Base-by-base conservation (phyloP, 2,888 invertebrate species). In the Brachyptera putata region DNA sequence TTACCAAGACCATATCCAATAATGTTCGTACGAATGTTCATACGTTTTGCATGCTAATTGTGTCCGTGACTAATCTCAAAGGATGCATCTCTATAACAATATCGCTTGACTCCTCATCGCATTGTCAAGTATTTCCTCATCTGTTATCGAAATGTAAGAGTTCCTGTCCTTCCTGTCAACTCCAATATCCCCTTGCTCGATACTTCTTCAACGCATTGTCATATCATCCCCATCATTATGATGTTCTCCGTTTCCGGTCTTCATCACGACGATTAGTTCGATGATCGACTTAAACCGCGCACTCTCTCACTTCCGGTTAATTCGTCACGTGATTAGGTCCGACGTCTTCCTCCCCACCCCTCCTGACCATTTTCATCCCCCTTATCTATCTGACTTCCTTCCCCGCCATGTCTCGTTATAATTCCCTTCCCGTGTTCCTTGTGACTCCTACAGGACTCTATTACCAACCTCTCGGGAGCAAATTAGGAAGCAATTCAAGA, bases 201-300 rank as follows among this genome's bases (percentile, higher is more conserved):
- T 11, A 7, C 9, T 21, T 46, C 46, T n/a, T 46, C 46, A 13
- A 24, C 46, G 18, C 24, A 16, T 21, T 39, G 22, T 46, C 46
- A 46, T 46, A 21, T 9, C 46, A 4, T 2, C 21, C 36, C n/a
- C 36, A 53, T 53, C 50, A 34, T 34, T 36, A 7, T 43, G 14
- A 43, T 43, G 14, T 2, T 18, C 14, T 18, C 16, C 11, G 43
- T n/a, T 43, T 43, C 39, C 43, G 14, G 18, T 43, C 14, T 5
- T 39, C n/a, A 53, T 53, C 36, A n/a, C 18, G 53, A 13, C 53
- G 34, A 53, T 53, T 34, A 53, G 49, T 49, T 25, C n/a, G 34
- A 34, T 34, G 36, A 30, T 36, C 53, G 18, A 16, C 53, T 4
- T 46, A 3, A 7, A 22, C 22, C 11, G 36, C 53, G 18, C 53